These are phyloP conservation scores for Agapostemon virescens DNA, from an alignment of 2,888 invertebrate species.

Conservation along the genomic window DNA sequence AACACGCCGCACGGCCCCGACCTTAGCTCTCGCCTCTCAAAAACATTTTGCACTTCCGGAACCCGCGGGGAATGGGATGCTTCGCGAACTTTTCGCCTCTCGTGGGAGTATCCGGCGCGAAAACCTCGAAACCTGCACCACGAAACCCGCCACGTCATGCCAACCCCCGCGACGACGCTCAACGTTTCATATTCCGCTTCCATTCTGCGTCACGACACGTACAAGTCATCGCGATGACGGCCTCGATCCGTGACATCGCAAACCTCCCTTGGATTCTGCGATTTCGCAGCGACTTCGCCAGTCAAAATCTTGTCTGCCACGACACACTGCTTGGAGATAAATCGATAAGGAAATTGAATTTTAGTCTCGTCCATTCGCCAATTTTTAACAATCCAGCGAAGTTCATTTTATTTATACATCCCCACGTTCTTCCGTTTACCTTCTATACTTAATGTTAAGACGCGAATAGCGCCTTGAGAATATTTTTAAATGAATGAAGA, in stretches of 20 bases:
- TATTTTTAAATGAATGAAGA: too few species aligned
- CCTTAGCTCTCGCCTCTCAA: constrained; percentile 50
- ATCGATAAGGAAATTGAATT: neutral
- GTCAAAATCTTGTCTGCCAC: neutral
- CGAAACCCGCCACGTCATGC: neutral
- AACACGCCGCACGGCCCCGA: constrained; percentile 20
- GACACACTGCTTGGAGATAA: neutral
- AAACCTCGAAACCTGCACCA: constrained; percentile 48
- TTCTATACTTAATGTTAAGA: too few species aligned
- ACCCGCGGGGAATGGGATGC: constrained; percentile 45
- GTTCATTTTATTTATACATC: neutral
- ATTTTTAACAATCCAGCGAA: neutral
- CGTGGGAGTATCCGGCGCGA: constrained; percentile 50
- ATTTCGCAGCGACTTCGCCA: neutral
- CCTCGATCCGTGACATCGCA: constrained; percentile 46
- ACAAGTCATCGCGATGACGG: constrained; percentile 39
- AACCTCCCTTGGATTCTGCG: constrained; percentile 9
- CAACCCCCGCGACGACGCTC: constrained; percentile 46
- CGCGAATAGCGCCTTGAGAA: too few species aligned
- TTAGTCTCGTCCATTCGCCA: neutral
- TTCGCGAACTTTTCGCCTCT: constrained; percentile 51
- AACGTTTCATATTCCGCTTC: constrained; percentile 61
- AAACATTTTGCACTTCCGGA: constrained; percentile 62
- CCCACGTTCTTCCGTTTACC: neutral
- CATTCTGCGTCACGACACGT: constrained; percentile 53